Conservation (phyloP, 2,888 invertebrate genomes). For the Laspeyria flexula region DNA sequence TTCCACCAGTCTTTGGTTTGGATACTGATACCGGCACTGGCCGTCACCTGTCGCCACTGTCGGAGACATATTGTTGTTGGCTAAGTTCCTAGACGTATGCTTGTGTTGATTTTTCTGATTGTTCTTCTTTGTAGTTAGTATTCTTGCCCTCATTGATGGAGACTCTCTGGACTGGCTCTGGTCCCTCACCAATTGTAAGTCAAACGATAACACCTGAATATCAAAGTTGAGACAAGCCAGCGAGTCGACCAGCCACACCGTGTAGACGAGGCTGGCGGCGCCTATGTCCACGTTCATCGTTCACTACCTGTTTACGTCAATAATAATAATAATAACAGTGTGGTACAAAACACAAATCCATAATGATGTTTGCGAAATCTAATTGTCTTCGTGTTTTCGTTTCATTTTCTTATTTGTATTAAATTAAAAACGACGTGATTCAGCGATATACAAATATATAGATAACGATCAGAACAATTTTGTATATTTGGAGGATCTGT, state of each 20-base stretch:
- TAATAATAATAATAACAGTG: no score
- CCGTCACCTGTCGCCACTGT: no score
- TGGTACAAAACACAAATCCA: no score
- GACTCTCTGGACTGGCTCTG: background rate
- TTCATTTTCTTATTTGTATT: background rate
- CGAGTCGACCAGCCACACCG: background rate
- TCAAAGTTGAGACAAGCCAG: background rate
- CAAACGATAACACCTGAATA: background rate
- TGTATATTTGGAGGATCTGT: no score
- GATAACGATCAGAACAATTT: background rate
- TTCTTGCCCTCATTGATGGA: background rate
- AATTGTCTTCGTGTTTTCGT: background rate
- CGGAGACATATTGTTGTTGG: no score
- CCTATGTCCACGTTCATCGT: background rate
- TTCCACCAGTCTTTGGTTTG: background rate
- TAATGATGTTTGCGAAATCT: no score
- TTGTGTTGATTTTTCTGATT: background rate
- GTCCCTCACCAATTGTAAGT: background rate
- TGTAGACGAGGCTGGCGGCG: background rate
- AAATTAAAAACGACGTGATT: background rate
- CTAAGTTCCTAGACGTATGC: no score
- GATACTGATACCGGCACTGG: background rate
- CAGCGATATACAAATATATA: background rate
- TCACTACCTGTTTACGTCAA: no score
- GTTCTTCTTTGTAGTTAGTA: background rate